Base-by-base conservation (phyloP, 2,113 vertebrate species). In the Holacanthus passer region DNA sequence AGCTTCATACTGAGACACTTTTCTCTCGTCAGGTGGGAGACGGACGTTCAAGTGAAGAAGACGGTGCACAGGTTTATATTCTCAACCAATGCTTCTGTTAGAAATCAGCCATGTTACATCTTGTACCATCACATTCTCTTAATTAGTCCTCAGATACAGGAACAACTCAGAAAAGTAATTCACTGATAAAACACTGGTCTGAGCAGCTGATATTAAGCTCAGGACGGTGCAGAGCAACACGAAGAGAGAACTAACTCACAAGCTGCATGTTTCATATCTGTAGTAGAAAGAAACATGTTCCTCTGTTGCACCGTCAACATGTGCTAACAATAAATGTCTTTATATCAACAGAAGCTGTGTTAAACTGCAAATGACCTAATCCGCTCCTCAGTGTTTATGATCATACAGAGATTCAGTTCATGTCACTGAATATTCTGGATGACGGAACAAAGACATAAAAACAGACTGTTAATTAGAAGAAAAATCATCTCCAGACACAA, bases 121-220 rank as follows among this genome's bases (percentile, higher is more conserved):
- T 20, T 24, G 14, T 1, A 29, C 35, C 68, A 53, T 48, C 27
- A 41, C 47, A 39, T 12, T 14, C n/a, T 7, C 20, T 62, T 52
- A 48, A 68, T 70, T 64, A 75, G 50, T 5, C 14, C 39, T 29
- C 45, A 41, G n/a, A n/a, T n/a, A n/a, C n/a, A n/a, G n/a, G n/a
- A n/a, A n/a, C n/a, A n/a, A n/a, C n/a, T n/a, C n/a, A n/a, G n/a
- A n/a, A n/a, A n/a, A n/a, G n/a, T n/a, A n/a, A n/a, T n/a, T n/a
- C n/a, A n/a, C n/a, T n/a, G n/a, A n/a, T n/a, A n/a, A n/a, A n/a
- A n/a, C n/a, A n/a, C n/a, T n/a, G n/a, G n/a, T n/a, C n/a, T n/a
- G n/a, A n/a, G n/a, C n/a, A n/a, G n/a, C n/a, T n/a, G n/a, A n/a
- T n/a, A n/a, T n/a, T n/a, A n/a, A n/a, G n/a, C n/a, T n/a, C n/a